Base-by-base conservation (phyloP, 2,888 invertebrate genomes). In the Mylabris sibirica region DNA sequence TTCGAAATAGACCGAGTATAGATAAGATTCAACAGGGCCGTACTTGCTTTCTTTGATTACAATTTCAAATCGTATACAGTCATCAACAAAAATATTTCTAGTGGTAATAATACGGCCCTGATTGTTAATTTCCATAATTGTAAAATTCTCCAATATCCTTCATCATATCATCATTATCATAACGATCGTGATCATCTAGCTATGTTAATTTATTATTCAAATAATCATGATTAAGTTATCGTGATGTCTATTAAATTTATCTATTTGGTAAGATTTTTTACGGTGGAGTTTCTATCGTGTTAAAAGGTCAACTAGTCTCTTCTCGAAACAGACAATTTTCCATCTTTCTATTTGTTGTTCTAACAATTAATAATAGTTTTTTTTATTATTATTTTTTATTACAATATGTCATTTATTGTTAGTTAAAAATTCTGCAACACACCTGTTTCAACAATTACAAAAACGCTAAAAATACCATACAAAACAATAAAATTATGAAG, bases 171-270 rank as follows among this genome's bases (percentile, higher is more conserved):
- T 30, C 30, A 30, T 30, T 3, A 6, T 30, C 30, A 30, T 30
- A 0, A 6, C 30, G 4, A 30, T 30, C 30, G 30, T 30, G n/a
- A 6, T 44, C 38, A 3, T 38, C 14, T 17, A 44, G 4, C 17
- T 44, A 44, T 17, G 41, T 17, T 17, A 4, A n/a, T 44, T n/a
- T 17, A 44, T 20, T 22, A 11, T 20, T 20, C 8, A 49, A 49
- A 49, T 49, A n/a, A 49, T 20, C 49, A 20, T 49, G 49, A 49
- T 49, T 20, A 49, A 49, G 49, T 20, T 49, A 22, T 49, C 49
- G 49, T 49, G 49, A 20, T 49, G n/a, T 2, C 9, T 11, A 20
- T 49, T 20, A 49, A 49, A 2, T 49, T 49, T 49, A 49, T 49
- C 11, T 20, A 49, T 22, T 49, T 20, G 3, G 11, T 22, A 49